Evolutionary conservation across 2,888 invertebrate genomes (phyloP).

Genomic region (Geotrupes spiniger): DNA sequence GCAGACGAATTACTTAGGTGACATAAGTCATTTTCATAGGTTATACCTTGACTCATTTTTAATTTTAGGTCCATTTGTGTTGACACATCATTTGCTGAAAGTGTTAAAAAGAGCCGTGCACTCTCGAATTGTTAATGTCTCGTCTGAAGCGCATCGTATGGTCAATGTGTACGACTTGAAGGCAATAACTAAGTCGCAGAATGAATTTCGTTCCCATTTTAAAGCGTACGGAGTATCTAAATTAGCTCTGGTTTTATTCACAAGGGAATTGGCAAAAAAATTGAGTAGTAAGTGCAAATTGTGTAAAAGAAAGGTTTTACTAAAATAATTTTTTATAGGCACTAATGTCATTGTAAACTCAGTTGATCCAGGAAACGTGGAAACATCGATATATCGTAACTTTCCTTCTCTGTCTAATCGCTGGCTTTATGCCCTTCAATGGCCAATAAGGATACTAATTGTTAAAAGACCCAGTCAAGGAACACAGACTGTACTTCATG

Average conservation of each 20-base stretch:
- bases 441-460: slow-evolving; percentile 44
- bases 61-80: slow-evolving; percentile 46
- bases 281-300: slow-evolving; percentile 38
- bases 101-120: slow-evolving; percentile 45
- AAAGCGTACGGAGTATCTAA: slow-evolving; percentile 48
- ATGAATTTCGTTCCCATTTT: slow-evolving; percentile 42
- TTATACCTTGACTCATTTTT: slow-evolving; percentile 2
- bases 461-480: slow-evolving; percentile 49
- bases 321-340: slow-evolving; percentile 34
- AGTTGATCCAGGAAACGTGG: slow-evolving; percentile 51
- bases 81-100: slow-evolving; percentile 51
- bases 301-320: not conserved
- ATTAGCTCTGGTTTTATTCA: slow-evolving; percentile 45
- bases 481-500: slow-evolving; percentile 48
- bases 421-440: slow-evolving; percentile 45
- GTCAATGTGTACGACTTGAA: slow-evolving; percentile 45
- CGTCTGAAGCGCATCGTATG: slow-evolving; percentile 48
- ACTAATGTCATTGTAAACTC: slow-evolving; percentile 47
- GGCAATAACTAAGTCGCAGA: slow-evolving; percentile 35
- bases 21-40: slow-evolving; percentile 15
- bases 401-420: slow-evolving; percentile 44
- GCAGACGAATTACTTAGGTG: slow-evolving; percentile 57
- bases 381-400: slow-evolving; percentile 47
- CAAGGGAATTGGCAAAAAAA: slow-evolving; percentile 42
- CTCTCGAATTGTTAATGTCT: slow-evolving; percentile 52